A percentile compares a stretch with the other conserved stretches of the same genome.
Conservation (phyloP, 1,140 invertebrate species). For the Schlechtendalia chinensis region DNA sequence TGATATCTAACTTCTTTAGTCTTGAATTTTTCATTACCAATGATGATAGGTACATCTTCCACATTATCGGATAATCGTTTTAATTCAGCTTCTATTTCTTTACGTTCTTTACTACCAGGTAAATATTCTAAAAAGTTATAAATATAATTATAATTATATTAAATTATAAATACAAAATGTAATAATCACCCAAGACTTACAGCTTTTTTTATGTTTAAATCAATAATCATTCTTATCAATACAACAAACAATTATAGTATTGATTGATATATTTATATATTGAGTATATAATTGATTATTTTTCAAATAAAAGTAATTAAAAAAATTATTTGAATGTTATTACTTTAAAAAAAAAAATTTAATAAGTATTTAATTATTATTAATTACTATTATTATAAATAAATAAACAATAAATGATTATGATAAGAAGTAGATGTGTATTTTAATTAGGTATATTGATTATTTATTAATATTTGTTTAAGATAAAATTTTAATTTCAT, state of each 20-base stretch:
- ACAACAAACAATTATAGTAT: neutral
- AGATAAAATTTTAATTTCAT: slow-evolving; percentile 2
- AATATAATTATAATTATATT: no score
- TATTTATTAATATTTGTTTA: slow-evolving; percentile 4
- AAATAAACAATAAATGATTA: no score
- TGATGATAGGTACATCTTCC: slow-evolving; percentile 88
- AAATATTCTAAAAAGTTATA: slow-evolving; percentile 64
- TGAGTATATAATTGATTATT: no score
- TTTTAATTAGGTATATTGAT: neutral
- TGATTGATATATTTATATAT: no score
- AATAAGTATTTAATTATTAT: neutral
- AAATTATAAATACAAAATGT: neutral
- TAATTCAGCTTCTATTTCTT: slow-evolving; percentile 71
- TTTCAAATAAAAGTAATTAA: neutral
- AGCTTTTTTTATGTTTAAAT: no score
- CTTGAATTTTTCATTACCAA: slow-evolving; percentile 82
- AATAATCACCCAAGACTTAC: neutral
- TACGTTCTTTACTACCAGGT: slow-evolving; percentile 78
- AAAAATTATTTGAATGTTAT: neutral
- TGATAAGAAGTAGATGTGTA: no score
- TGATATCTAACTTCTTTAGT: slow-evolving; percentile 75
- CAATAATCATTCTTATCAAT: neutral
- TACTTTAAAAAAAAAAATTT: neutral
- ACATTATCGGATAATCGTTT: slow-evolving; percentile 65
- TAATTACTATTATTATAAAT: no score